Conservation (phyloP, 2,888 invertebrate species). For the Leptopilina syphax region DNA sequence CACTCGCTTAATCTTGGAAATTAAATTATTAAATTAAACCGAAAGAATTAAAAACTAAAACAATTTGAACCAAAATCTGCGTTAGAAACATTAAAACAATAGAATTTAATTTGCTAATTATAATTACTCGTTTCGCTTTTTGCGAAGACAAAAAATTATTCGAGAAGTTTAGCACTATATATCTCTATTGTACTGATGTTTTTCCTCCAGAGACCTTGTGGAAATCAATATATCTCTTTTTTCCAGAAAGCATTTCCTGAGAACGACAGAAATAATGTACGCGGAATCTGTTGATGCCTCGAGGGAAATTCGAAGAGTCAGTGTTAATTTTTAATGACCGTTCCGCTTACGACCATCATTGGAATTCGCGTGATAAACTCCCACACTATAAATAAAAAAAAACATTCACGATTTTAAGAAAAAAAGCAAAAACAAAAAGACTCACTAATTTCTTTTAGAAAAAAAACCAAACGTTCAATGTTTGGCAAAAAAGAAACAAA, state of each 20-base stretch:
- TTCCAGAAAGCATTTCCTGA: neutral
- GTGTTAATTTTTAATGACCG: constrained; percentile 17
- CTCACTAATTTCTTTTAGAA: neutral
- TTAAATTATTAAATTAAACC: no score
- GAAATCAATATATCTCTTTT: neutral
- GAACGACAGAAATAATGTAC: neutral
- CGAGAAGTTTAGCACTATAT: neutral
- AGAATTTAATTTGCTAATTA: no score
- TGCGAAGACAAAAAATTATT: neutral
- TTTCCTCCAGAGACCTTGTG: neutral
- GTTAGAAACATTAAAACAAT: no score
- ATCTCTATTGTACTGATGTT: neutral
- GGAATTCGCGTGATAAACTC: neutral
- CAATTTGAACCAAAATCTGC: no score
- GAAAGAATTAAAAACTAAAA: no score
- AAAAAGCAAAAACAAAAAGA: neutral
- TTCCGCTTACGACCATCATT: neutral
- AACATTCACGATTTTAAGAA: neutral
- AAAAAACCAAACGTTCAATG: no score
- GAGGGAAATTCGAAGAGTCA: constrained; percentile 20
- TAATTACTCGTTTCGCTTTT: no score
- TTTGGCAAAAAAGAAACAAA: no score
- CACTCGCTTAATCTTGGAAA: no score
- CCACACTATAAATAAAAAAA: neutral
- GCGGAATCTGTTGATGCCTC: constrained; percentile 20